Evolutionary conservation across 2,113 vertebrate species (phyloP), one percentile per base, ranked within the genome.

Genomic region (Apistogramma diplotaenia): DNA sequence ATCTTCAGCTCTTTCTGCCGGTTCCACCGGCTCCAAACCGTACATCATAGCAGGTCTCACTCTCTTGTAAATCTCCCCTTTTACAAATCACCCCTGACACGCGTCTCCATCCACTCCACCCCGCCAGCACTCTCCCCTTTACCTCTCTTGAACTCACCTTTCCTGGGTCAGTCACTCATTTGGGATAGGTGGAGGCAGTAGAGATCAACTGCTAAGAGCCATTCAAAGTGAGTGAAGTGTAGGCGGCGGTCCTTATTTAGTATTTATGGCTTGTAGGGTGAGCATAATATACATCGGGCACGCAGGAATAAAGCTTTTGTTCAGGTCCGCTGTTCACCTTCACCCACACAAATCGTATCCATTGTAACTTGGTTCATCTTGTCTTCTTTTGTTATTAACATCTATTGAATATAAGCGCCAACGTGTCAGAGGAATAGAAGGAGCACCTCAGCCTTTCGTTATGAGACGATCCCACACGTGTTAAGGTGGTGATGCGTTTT

Each of bases 331-430:
- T 3, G 2, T 13, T 18, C 40, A 23, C n/a, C 40, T 6, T 29
- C 55, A 40, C 15, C 29, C 60, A 23, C 25, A 27, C 27, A 23
- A 53, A 75, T 12, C 33, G 49, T 16, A 18, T 70, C 46, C 61
- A 59, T 35, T 72, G 57, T 21, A 31, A 62, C 19, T 6, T 29
- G 16, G 40, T 49, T 84, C 31, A 62, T 81, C 60, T 79, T 76
- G 3, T 71, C 72, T 33, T 75, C 89, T 85, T 89, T 88, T 89
- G 79, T 90, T 77, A 85, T 85, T 76, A 76, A 33, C 49, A 57
- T 80, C 58, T 31, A 71, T 78, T 49, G 70, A 86, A 31, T n/a
- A 60, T 83, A 88, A 72, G 10, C 87, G 21, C 79, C 46, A 56
- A 35, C 70, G 82, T 74, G 77, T 83, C 84, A 46, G 81, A 73